Evolutionary conservation across 2,888 invertebrate species (phyloP), one percentile per base, ranked within the genome.

Genomic region (Halocaridina rubra): DNA sequence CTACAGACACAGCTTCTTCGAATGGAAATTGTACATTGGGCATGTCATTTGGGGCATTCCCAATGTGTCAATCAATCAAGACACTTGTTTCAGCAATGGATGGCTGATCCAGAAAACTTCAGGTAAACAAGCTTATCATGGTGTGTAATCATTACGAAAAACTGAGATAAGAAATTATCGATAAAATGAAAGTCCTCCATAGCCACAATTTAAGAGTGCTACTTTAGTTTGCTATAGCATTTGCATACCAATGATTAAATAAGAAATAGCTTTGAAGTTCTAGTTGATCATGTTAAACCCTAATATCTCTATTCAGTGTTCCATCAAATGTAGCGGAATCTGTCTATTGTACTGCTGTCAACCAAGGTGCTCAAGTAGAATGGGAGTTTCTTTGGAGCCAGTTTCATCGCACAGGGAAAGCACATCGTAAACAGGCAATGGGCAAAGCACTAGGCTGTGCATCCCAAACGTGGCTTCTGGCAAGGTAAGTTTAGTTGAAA

Each of bases 1-100:
- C 29, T 69, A 88, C 94, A 92, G 27, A 94, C 94, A 75, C 92
- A 92, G 90, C 93, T 88, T 64, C 93, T 93, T 71, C 94, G 93
- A 90, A 94, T 94, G 89, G 94, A 93, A 81, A 93, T 92, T 57
- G 93, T 92, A 87, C 92, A 92, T 80, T 89, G 88, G 10, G 88
- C 88, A 79, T 88, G 88, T 78, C 92, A 92, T 90, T 93, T 94
- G 93, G 29, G 32, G 22, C 91, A 94, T 93, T 90, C 91, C 91
- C 89, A 92, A 89, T 85, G 91, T 91, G 89, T 92, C 91, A 85
- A 91, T 30, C 16, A 27, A 10, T 69, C 69, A 8, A n/a, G 13
- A 19, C 1, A 29, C 2, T 30, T 69, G n/a, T 69, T 69, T 30
- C 24, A 30, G 16, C 69, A 30, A 13, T 69, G 69, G 69, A 69